Evolutionary conservation across 2,888 invertebrate genomes (phyloP), one percentile per base, ranked within the genome.

Genomic region (Alentia gelatinosa): DNA sequence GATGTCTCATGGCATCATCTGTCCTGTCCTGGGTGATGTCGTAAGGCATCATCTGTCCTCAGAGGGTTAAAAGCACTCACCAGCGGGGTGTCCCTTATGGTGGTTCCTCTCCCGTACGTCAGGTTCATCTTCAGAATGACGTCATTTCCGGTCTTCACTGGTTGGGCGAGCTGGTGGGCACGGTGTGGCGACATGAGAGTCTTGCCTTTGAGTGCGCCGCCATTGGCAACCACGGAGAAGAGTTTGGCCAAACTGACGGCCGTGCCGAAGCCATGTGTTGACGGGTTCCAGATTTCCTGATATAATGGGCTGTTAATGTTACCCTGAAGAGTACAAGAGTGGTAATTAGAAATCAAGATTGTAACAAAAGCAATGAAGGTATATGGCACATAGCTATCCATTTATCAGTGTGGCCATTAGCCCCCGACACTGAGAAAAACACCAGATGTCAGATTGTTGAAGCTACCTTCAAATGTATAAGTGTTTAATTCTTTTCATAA

Each of bases 231-330:
- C 63, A 94, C 94, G 35, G 94, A 94, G 91, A 94, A 94, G 23
- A 95, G 91, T 90, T 95, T 94, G 3, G 95, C 96, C 90, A 95
- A 84, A 7, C 94, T 93, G 12, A 94, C 90, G 0, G 95, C 95
- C n/a, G 95, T 94, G 0, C 94, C 94, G 47, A 94, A 93, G 5
- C 94, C 96, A 42, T 94, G 94, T 4, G 93, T 94, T 0, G 95
- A 94, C 9, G 95, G 94, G 37, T 90, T 84, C 35, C 47, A 35
- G 37, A 90, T 56, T 37, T 50, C 68, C 63, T 68, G 50, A 63
- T 26, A 90, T 0, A 37, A 33, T 5, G 84, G 90, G 50, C 86
- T 83, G 33, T 90, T 90, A 9, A n/a, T 15, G 4, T 39, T 50
- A n/a, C 50, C 50, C 47, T 79, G 79, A 3, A 63, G 63, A 9